These are phyloP conservation scores for Pampus argenteus DNA, from an alignment of 2,797 vertebrate genomes.

Conservation along the genomic window DNA sequence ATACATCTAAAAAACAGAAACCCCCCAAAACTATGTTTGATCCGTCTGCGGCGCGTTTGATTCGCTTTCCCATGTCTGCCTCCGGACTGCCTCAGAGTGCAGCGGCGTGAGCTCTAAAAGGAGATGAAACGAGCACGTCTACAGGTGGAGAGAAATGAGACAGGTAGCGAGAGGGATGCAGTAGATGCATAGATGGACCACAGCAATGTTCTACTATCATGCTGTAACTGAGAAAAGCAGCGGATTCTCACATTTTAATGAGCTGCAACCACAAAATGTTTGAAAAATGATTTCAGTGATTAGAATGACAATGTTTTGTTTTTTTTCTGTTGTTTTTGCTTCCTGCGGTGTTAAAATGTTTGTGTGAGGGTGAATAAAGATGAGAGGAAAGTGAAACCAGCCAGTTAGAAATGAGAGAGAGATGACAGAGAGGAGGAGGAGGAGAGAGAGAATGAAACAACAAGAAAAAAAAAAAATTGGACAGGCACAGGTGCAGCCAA, in stretches of 20 bases:
- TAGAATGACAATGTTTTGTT: not conserved
- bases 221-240: not conserved
- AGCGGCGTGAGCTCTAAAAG: not conserved
- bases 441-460: conserved; percentile 33
- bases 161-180: not conserved
- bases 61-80: conserved; percentile 59
- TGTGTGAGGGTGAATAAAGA: conserved; percentile 57
- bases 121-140: conserved; percentile 19
- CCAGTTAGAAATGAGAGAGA: conserved; percentile 51
- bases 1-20: conserved; percentile 78
- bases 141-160: conserved; percentile 48
- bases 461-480: conserved; percentile 54
- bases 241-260: not conserved
- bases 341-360: conserved; percentile 32
- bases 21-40: conserved; percentile 67
- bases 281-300: not conserved
- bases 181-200: not conserved
- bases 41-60: conserved; percentile 58
- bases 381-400: conserved; percentile 63
- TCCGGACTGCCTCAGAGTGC: conserved; percentile 35
- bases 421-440: conserved; percentile 30
- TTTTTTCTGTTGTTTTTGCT: not conserved
- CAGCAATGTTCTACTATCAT: not conserved
- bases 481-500: conserved; percentile 72
- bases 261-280: not conserved